A percentile compares a stretch with the other conserved stretches of the same genome.
These are phyloP conservation scores for Bothrops jararaca DNA, from an alignment of 2,113 vertebrate species.

Conservation along the genomic window DNA sequence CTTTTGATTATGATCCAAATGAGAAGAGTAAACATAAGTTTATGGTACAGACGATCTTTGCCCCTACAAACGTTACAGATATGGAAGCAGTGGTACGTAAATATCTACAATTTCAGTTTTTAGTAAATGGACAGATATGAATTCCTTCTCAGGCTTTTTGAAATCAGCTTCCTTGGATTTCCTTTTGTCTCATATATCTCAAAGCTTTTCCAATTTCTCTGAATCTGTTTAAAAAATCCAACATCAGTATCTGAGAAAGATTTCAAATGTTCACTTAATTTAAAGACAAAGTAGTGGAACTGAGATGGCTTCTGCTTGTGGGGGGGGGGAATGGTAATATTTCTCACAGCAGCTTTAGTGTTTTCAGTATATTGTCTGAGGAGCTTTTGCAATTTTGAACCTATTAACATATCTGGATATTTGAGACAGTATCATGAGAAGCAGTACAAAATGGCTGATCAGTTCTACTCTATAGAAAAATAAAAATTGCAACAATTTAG, in stretches of 20 bases:
- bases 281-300: not conserved
- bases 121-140: not conserved
- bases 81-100: slow-evolving; percentile 93
- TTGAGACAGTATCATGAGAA: not conserved
- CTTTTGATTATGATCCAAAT: slow-evolving; percentile 97
- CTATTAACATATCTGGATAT: not conserved
- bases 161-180: not conserved
- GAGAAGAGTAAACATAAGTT: slow-evolving; percentile 99
- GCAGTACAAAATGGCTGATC: not conserved
- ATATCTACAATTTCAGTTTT: not conserved
- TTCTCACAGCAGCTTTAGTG: not conserved
- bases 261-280: not conserved
- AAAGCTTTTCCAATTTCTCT: not conserved
- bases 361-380: not conserved
- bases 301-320: not conserved
- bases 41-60: slow-evolving; percentile 99
- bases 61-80: slow-evolving; percentile 84
- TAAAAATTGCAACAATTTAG: not conserved
- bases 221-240: not conserved
- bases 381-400: not conserved
- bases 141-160: not conserved
- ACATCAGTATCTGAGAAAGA: not conserved
- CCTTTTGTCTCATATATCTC: not conserved
- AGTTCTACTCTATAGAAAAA: not conserved
- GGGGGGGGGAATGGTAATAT: not conserved